These are phyloP conservation scores for Stylophora pistillata DNA, from an alignment of 64 coral and sea anemone genomes.

Conservation along the genomic window DNA sequence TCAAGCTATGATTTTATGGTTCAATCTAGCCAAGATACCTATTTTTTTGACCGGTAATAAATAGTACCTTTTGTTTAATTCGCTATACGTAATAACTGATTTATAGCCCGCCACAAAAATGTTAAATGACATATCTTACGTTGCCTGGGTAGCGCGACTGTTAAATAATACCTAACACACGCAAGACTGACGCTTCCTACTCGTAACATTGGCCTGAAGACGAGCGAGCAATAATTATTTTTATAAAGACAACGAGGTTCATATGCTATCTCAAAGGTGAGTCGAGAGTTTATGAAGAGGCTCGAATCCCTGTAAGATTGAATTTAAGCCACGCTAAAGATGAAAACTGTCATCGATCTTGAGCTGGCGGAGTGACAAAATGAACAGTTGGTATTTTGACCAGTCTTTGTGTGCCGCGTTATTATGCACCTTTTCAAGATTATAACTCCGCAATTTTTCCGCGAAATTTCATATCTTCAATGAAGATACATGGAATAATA, in stretches of 20 bases:
- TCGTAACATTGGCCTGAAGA: not conserved
- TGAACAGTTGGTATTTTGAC: not conserved
- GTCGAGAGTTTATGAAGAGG: not conserved
- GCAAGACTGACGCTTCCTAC: not conserved
- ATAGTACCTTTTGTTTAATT: not conserved
- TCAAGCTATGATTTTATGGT: no score
- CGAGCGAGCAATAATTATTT: not conserved
- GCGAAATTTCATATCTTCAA: constrained; percentile 9
- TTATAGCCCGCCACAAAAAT: not conserved
- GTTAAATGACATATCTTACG: constrained; percentile 36
- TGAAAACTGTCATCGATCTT: not conserved
- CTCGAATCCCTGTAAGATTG: not conserved
- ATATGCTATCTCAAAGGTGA: not conserved
- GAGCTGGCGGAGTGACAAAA: not conserved
- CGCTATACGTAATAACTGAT: not conserved
- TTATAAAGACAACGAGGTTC: not conserved
- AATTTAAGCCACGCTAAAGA: not conserved
- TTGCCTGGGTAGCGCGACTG: constrained; percentile 8
- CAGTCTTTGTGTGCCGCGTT: not conserved
- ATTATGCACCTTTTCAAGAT: not conserved
- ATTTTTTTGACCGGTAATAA: not conserved
- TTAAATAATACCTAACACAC: not conserved
- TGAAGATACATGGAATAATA: not conserved
- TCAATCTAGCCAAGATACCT: no score
- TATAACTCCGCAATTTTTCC: not conserved